Evolutionary conservation across 2,797 vertebrate species (phyloP).

Genomic region (Denticeps clupeoides): DNA sequence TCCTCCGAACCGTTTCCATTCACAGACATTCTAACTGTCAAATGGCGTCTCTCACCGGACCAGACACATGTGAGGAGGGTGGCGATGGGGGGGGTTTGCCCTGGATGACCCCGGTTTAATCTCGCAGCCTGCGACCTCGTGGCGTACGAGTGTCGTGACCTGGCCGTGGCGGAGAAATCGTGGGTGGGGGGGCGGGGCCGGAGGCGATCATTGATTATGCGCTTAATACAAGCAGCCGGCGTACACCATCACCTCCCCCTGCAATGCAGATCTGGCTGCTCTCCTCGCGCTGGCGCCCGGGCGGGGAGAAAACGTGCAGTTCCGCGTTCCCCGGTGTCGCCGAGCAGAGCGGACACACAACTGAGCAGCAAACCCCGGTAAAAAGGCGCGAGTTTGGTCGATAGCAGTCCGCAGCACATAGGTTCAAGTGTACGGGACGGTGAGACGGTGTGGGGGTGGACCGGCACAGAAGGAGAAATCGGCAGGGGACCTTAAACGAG

Average conservation of each 20-base stretch:
- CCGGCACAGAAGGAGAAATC: conserved; percentile 57
- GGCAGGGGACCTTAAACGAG: conserved; percentile 65
- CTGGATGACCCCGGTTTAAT: conserved; percentile 59
- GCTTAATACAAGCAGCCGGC: conserved; percentile 59
- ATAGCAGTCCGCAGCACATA: conserved; percentile 38
- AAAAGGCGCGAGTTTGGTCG: not conserved
- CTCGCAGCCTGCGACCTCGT: conserved; percentile 52
- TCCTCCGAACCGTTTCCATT: no score
- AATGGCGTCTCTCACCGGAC: not conserved
- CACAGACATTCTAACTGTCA: no score
- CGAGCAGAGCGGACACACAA: not conserved
- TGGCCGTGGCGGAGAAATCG: conserved; percentile 48
- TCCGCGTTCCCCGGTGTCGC: no score
- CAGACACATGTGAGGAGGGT: conserved; percentile 26
- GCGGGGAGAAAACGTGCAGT: no score
- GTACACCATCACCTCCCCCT: conserved; percentile 27
- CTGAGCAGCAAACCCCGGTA: not conserved
- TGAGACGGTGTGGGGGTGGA: conserved; percentile 14
- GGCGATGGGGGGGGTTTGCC: conserved; percentile 47
- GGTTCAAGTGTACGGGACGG: conserved; percentile 62
- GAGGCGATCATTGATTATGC: conserved; percentile 74
- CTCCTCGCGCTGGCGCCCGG: no score
- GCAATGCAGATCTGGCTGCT: conserved; percentile 34
- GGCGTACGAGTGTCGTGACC: conserved; percentile 75
- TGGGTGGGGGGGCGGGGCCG: conserved; percentile 43